phyloP scores from a whole-genome alignment of 2,888 invertebrate genomes.

The Cancer borealis region DNA sequence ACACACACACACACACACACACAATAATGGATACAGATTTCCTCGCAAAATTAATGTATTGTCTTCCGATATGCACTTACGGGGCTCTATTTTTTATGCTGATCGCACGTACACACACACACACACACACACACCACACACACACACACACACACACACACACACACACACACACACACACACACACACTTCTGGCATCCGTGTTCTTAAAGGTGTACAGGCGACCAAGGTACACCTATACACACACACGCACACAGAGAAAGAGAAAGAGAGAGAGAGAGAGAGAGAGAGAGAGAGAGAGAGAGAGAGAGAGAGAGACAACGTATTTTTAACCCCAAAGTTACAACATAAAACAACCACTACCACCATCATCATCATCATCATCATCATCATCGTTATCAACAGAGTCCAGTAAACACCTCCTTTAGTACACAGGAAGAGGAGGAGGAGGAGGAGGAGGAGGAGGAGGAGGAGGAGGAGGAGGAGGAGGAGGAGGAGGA shows the following conservation, averaged over 20 bases:
- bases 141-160: constrained; percentile 23
- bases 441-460: constrained; percentile 18
- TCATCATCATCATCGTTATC: background rate
- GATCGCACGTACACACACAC: background rate
- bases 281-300: background rate
- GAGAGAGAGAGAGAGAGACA: constrained; percentile 6
- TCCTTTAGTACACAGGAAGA: background rate
- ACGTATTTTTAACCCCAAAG: too few relatives aligned
- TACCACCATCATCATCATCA: background rate
- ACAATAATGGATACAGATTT: constrained; percentile 23
- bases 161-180: constrained; percentile 37
- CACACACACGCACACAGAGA: background rate
- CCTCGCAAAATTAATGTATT: background rate
- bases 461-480: background rate
- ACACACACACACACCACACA: constrained; percentile 27
- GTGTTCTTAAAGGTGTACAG: constrained; percentile 35
- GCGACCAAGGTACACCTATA: background rate
- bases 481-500: constrained; percentile 30
- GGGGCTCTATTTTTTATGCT: background rate
- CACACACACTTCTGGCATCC: constrained; percentile 12
- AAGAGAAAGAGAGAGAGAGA: background rate
- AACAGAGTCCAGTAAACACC: background rate
- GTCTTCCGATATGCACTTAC: background rate
- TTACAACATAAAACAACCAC: too few relatives aligned
- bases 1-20: background rate